A percentile compares a stretch with the other conserved stretches of the same genome.
Conservation (phyloP, 1,140 invertebrate species). For the Glossosoma conforme region DNA sequence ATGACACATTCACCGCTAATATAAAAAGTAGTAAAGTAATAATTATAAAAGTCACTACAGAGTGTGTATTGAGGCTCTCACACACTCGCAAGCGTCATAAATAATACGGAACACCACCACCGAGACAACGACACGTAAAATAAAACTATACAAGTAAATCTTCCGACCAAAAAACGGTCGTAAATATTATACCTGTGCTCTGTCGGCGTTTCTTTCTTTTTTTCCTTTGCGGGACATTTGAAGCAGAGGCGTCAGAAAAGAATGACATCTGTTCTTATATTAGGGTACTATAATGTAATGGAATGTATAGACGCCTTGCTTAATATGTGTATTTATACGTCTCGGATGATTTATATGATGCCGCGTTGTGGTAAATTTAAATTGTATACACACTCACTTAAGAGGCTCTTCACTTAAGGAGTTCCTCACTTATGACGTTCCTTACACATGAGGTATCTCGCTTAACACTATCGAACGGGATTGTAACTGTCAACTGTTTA, state of each 20-base stretch:
- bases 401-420: not conserved
- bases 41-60: too few species aligned
- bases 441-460: too few species aligned
- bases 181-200: conserved; percentile 31
- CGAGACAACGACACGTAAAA: conserved; percentile 10
- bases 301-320: conserved; percentile 25
- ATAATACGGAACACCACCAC: too few species aligned
- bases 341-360: conserved; percentile 27
- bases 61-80: too few species aligned
- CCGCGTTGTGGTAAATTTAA: conserved; percentile 23
- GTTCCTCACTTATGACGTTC: too few species aligned
- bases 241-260: conserved; percentile 31
- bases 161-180: conserved; percentile 24
- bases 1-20: too few species aligned
- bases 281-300: conserved; percentile 29
- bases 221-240: conserved; percentile 23
- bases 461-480: too few species aligned
- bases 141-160: conserved; percentile 17
- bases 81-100: too few species aligned
- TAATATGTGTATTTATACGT: conserved; percentile 32
- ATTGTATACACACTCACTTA: conserved; percentile 17
- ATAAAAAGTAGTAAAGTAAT: too few species aligned
- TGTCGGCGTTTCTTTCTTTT: conserved; percentile 30
- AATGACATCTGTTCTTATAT: conserved; percentile 33
- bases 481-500: too few species aligned